These are phyloP conservation scores for Cheirogaleus medius DNA, from an alignment of 2,113 vertebrate genomes.

Conservation along the genomic window DNA sequence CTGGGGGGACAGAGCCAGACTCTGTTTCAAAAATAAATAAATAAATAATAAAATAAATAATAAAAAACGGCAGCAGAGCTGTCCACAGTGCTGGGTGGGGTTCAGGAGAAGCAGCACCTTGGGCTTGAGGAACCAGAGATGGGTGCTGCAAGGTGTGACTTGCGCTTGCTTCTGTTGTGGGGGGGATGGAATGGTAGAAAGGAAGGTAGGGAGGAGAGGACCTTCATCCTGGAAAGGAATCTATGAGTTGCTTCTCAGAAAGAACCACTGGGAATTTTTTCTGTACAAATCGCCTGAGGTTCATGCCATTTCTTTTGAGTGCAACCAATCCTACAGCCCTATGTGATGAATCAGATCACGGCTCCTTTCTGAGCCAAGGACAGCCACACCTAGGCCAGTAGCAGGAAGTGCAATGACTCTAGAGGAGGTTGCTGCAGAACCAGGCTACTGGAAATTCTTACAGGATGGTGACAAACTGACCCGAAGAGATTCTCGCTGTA, in stretches of 20 bases:
- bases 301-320: background rate
- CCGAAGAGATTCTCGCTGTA: background rate
- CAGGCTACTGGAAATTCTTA: background rate
- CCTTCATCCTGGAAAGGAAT: background rate
- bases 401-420: background rate
- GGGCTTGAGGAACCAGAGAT: background rate
- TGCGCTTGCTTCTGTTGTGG: background rate
- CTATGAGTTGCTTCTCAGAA: background rate
- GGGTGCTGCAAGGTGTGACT: background rate
- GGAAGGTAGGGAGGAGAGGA: background rate
- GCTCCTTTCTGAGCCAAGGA: background rate
- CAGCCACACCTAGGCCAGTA: background rate
- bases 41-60: no score
- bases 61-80: no score
- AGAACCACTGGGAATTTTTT: background rate
- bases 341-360: background rate
- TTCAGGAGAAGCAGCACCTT: background rate
- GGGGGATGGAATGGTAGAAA: no score
- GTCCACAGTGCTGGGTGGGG: accelerated
- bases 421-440: background rate
- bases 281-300: background rate
- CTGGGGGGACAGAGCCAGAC: no score
- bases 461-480: background rate
- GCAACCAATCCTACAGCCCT: background rate
- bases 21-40: no score